Percentiles rank a stretch among this genome's conserved stretches.
Conservation (phyloP, 2,797 vertebrate species). For the Helarctos malayanus region DNA sequence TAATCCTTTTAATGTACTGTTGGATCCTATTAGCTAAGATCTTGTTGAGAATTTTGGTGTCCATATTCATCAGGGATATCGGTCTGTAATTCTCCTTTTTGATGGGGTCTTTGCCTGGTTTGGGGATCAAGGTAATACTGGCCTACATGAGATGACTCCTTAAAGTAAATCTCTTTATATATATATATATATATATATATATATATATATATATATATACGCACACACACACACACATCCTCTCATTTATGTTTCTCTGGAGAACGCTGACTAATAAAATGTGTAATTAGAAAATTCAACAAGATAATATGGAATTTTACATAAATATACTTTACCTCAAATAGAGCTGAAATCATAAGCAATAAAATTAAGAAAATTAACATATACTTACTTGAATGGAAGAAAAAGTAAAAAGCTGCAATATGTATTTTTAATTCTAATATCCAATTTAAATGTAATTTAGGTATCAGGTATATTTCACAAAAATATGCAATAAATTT, state of each 20-base stretch:
- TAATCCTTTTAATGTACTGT: no score
- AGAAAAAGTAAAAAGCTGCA: neutral
- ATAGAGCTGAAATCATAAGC: neutral
- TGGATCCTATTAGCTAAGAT: no score
- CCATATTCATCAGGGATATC: no score
- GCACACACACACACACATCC: neutral
- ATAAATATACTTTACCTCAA: neutral
- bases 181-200: neutral
- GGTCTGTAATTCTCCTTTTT: no score
- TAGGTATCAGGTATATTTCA: neutral
- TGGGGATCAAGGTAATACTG: no score
- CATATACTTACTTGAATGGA: neutral
- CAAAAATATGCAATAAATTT: neutral
- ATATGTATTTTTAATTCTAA: neutral
- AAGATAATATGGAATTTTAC: neutral
- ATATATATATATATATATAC: neutral
- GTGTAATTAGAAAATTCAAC: neutral
- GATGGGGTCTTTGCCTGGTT: no score
- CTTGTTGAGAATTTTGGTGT: no score
- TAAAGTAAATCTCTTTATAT: neutral
- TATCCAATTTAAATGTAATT: neutral
- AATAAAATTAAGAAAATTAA: slow-evolving; percentile 9
- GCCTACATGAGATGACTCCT: neutral
- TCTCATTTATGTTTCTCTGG: neutral
- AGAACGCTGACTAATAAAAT: neutral